A percentile compares a stretch with the other conserved stretches of the same genome.
Conservation (phyloP, 2,888 invertebrate genomes). For the Flexamia atlantica region DNA sequence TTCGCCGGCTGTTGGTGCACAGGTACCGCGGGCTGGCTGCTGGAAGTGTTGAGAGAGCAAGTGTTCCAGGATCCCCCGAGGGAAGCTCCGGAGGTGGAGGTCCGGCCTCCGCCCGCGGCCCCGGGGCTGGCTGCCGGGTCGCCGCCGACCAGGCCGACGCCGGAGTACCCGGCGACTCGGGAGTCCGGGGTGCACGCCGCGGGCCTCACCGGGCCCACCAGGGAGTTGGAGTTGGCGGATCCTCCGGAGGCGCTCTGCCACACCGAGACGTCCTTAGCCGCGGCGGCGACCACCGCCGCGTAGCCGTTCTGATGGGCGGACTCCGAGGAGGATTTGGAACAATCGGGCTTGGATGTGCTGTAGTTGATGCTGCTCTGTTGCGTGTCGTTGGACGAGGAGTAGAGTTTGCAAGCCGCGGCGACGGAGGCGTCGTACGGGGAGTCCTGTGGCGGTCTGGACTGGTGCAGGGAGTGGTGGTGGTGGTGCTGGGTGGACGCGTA, state of each 20-base stretch:
- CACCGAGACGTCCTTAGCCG: constrained; percentile 82
- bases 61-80: constrained; percentile 85
- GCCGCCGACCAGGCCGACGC: constrained; percentile 85
- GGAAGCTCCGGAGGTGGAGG: constrained; percentile 75
- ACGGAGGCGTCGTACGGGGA: constrained; percentile 95
- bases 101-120: constrained; percentile 78
- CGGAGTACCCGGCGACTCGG: constrained; percentile 82
- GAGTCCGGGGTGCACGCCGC: constrained; percentile 95
- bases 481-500: constrained; percentile 84
- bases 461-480: constrained; percentile 87
- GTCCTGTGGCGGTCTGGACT: constrained; percentile 90
- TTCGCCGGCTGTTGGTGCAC: constrained; percentile 92
- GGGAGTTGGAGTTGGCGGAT: constrained; percentile 81
- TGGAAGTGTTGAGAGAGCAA: constrained; percentile 90
- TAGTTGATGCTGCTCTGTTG: constrained; percentile 70
- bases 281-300: constrained; percentile 84
- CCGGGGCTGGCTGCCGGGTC: constrained; percentile 88
- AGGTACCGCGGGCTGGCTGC: constrained; percentile 83
- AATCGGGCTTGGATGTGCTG: constrained; percentile 71
- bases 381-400: constrained; percentile 81
- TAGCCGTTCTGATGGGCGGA: constrained; percentile 79
- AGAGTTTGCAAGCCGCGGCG: constrained; percentile 89
- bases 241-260: constrained; percentile 84
- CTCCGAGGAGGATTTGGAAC: constrained; percentile 69
- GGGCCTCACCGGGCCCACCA: constrained; percentile 84